Evolutionary conservation across 2,113 vertebrate species (phyloP).

Genomic region (Cyprinodon variegatus): DNA sequence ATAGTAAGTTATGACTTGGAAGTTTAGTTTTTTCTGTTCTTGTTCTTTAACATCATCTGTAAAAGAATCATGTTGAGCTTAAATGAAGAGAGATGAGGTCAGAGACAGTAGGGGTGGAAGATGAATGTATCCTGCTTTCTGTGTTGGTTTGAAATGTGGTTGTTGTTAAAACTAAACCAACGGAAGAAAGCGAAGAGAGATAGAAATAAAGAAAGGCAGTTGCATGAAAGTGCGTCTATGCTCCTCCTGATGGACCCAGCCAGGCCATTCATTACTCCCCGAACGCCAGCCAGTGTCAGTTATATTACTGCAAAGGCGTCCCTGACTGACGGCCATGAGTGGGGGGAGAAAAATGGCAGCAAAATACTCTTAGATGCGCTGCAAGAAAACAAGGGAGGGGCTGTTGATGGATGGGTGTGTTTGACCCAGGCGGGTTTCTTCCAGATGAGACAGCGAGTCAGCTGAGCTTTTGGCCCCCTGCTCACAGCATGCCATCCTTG

Average conservation of each 20-base stretch:
- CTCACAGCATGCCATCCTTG: constrained; percentile 58
- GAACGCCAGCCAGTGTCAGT: constrained; percentile 68
- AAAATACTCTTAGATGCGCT: constrained; percentile 60
- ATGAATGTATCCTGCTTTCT: constrained; percentile 3
- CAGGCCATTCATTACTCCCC: constrained; percentile 73
- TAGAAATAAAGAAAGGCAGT: constrained; percentile 20
- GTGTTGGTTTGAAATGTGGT: constrained; percentile 36
- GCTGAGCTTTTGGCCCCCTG: constrained; percentile 63
- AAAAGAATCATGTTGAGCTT: neutral
- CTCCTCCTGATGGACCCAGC: constrained; percentile 64
- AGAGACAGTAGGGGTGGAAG: neutral
- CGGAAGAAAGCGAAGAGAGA: constrained; percentile 8
- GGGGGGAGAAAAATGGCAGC: constrained; percentile 69
- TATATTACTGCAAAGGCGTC: constrained; percentile 70
- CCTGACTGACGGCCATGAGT: constrained; percentile 72
- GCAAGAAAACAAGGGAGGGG: constrained; percentile 54
- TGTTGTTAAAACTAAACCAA: constrained; percentile 26
- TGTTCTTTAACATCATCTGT: neutral
- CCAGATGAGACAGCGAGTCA: constrained; percentile 67
- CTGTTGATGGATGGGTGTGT: constrained; percentile 81
- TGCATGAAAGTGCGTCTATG: constrained; percentile 42
- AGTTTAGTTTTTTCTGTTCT: neutral
- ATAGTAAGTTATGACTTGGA: too few species aligned
- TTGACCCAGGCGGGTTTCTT: constrained; percentile 77
- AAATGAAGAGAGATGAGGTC: constrained; percentile 1